Percentiles rank a stretch among this genome's conserved stretches.
Conservation (phyloP, 2,888 invertebrate species). For the Kryphioiulus occultus region DNA sequence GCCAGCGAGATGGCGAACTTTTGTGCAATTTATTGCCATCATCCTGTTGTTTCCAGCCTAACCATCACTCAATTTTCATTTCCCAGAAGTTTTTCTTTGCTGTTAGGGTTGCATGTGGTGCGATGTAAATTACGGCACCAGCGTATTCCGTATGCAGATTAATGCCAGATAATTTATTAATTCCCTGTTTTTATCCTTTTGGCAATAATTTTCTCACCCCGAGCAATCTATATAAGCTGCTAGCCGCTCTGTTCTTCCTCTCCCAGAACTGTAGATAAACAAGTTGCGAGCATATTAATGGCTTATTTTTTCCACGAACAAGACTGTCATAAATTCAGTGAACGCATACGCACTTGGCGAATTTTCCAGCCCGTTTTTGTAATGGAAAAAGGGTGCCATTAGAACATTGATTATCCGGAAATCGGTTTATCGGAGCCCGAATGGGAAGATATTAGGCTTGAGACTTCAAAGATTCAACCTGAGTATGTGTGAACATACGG, state of each 20-base stretch:
- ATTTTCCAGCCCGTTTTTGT: background rate
- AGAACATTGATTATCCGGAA: background rate
- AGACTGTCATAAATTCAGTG: background rate
- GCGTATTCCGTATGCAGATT: background rate
- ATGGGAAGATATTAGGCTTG: too few species aligned
- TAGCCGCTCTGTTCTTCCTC: background rate
- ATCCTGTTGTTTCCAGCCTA: background rate
- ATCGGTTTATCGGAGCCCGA: background rate
- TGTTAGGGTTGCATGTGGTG: background rate
- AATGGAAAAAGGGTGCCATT: too few species aligned
- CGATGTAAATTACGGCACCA: background rate
- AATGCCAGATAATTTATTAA: constrained; percentile 29
- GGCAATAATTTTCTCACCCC: background rate
- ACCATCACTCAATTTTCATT: background rate
- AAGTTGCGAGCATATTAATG: constrained; percentile 22
- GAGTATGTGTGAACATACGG: too few species aligned
- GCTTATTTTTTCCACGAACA: background rate
- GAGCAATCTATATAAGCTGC: background rate
- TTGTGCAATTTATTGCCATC: background rate
- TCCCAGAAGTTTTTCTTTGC: background rate
- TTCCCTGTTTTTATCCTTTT: constrained; percentile 30
- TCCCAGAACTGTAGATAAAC: background rate
- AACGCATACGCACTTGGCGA: background rate
- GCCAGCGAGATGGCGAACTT: background rate
- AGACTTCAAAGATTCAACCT: too few species aligned